A percentile compares a stretch with the other conserved stretches of the same genome.
Conservation (phyloP, 2,797 vertebrate genomes). For the Alfaro cultratus region DNA sequence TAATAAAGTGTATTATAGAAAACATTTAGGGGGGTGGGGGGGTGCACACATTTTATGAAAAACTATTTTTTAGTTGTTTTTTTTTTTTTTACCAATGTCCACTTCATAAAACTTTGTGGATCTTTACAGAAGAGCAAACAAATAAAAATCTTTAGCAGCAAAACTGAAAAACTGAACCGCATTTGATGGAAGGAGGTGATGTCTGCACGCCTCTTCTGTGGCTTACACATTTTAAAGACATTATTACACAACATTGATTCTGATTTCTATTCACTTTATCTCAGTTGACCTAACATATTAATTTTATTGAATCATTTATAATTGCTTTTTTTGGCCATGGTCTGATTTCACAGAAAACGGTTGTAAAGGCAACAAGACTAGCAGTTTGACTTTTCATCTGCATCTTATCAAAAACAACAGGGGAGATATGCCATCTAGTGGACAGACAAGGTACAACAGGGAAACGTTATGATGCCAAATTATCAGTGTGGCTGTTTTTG, state of each 20-base stretch:
- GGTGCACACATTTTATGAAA: not conserved
- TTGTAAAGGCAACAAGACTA: not conserved
- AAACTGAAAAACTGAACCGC: not conserved
- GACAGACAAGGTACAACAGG: not conserved
- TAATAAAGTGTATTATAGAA: too few species aligned
- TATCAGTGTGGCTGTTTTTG: not conserved
- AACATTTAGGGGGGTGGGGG: too few species aligned
- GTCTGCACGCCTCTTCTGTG: not conserved
- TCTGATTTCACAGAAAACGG: not conserved
- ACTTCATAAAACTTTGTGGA: not conserved
- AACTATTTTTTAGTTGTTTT: not conserved
- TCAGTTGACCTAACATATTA: not conserved
- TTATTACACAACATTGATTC: not conserved
- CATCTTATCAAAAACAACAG: not conserved
- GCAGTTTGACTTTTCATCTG: not conserved
- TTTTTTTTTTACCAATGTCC: not conserved
- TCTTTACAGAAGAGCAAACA: not conserved
- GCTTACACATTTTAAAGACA: not conserved
- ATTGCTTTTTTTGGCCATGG: not conserved
- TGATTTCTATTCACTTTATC: not conserved
- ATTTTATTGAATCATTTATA: not conserved
- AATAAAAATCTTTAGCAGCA: not conserved
- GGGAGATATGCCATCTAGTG: constrained; percentile 16
- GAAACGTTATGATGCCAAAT: not conserved
- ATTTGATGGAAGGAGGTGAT: not conserved